Percentiles rank a stretch among this genome's conserved stretches.
phyloP scores from a whole-genome alignment of 2,113 vertebrate species.

The Cinclus mexicanus region DNA sequence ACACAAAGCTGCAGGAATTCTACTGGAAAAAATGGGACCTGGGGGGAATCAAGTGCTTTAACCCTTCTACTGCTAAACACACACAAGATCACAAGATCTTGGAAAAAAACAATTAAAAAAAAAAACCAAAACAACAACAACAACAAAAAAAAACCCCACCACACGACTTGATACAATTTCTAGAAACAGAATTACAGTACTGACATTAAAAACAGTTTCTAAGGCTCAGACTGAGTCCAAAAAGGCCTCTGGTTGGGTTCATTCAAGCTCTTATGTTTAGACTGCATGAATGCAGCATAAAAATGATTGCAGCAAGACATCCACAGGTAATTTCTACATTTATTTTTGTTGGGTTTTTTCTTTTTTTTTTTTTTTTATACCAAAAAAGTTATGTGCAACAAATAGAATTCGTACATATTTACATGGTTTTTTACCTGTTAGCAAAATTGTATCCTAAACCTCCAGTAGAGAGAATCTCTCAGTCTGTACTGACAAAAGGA shows the following conservation, averaged over 20 bases:
- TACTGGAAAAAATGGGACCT: background rate
- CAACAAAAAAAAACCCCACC: background rate
- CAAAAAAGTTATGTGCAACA: conserved; percentile 86
- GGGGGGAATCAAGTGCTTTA: background rate
- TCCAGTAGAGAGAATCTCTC: conserved; percentile 66
- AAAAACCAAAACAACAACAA: background rate
- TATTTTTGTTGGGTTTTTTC: conserved; percentile 59
- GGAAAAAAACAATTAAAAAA: background rate
- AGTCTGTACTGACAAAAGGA: conserved; percentile 58
- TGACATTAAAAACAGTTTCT: conserved; percentile 51
- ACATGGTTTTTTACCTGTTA: conserved; percentile 74
- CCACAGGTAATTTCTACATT: conserved; percentile 81
- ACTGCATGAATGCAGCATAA: conserved; percentile 34
- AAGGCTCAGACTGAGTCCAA: conserved; percentile 43
- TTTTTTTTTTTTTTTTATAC: conserved; percentile 70
- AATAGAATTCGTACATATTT: conserved; percentile 86
- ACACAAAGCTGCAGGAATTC: background rate
- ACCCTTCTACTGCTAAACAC: conserved; percentile 20
- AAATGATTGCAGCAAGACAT: conserved; percentile 71
- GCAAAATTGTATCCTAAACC: conserved; percentile 76
- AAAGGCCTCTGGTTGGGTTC: conserved; percentile 62
- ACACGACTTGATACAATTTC: background rate
- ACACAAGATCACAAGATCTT: conserved; percentile 55
- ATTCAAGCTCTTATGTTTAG: conserved; percentile 24
- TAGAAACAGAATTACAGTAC: conserved; percentile 57